A percentile compares a stretch with the other conserved stretches of the same genome.
phyloP scores from a whole-genome alignment of 64 coral and sea anemone species.

The Actinia tenebrosa region DNA sequence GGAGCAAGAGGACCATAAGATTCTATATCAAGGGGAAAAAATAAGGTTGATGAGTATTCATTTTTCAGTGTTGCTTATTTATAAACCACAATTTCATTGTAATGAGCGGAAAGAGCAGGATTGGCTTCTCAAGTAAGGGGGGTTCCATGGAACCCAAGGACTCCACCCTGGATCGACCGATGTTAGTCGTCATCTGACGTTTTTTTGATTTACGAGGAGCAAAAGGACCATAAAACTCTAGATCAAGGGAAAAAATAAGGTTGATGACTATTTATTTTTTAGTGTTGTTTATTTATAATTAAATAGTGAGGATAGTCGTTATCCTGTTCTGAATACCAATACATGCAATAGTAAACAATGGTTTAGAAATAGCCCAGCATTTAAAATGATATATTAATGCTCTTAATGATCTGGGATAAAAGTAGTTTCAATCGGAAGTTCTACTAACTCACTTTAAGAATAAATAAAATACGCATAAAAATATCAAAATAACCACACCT shows the following conservation, averaged over 20 bases:
- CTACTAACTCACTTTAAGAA: background rate
- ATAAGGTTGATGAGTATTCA: background rate
- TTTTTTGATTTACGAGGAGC: no score
- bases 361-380: constrained; percentile 14
- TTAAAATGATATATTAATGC: constrained; percentile 19
- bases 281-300: constrained; percentile 18
- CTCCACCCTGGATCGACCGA: no score
- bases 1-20: no score
- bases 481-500: constrained; percentile 3
- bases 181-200: no score
- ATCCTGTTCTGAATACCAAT: constrained; percentile 26
- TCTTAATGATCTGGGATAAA: background rate
- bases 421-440: background rate
- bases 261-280: background rate
- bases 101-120: no score
- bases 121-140: no score
- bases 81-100: background rate
- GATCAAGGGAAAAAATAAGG: no score
- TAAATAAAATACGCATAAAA: constrained; percentile 7
- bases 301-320: constrained; percentile 5
- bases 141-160: no score
- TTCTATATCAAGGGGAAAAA: no score
- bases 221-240: no score
- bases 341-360: constrained; percentile 26
- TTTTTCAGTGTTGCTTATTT: constrained; percentile 8